A percentile compares a stretch with the other conserved stretches of the same genome.
Conservation (phyloP, 2,113 vertebrate genomes). For the Pimephales promelas region DNA sequence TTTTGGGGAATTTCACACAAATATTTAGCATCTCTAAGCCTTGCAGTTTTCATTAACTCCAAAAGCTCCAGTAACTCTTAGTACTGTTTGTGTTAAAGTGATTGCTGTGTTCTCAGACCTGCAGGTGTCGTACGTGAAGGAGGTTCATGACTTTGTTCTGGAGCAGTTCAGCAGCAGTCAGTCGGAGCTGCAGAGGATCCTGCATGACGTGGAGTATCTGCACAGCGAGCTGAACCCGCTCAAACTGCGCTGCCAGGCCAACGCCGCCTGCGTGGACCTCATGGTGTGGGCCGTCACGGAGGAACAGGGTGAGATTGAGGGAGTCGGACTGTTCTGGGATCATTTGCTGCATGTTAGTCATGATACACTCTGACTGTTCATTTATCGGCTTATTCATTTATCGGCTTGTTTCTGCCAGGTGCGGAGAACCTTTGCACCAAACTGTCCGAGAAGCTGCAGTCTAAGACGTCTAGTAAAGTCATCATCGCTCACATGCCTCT, state of each 20-base stretch:
- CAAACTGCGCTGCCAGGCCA: slow-evolving; percentile 95
- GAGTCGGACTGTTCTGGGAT: not conserved
- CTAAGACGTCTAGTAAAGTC: slow-evolving; percentile 97
- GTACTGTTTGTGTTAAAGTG: not conserved
- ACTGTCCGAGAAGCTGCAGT: slow-evolving; percentile 96
- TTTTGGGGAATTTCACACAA: not conserved
- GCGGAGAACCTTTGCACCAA: slow-evolving; percentile 97
- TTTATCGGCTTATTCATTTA: not conserved
- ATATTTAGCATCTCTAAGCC: not conserved
- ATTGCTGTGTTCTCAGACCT: slow-evolving; percentile 78
- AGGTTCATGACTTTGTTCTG: slow-evolving; percentile 96
- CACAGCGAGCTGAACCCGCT: slow-evolving; percentile 91
- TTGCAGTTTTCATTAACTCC: not conserved
- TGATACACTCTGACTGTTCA: not conserved
- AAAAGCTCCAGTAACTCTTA: not conserved
- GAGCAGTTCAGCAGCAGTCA: slow-evolving; percentile 98
- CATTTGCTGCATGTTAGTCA: not conserved
- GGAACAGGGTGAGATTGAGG: slow-evolving; percentile 84
- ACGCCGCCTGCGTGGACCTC: slow-evolving; percentile 95
- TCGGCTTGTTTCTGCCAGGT: slow-evolving; percentile 70
- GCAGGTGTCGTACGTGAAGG: slow-evolving; percentile 90
- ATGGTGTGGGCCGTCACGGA: slow-evolving; percentile 99
- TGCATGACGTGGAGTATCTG: slow-evolving; percentile 90
- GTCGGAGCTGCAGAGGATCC: slow-evolving; percentile 93
- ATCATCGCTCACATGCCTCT: slow-evolving; percentile 99